Percentiles rank a stretch among this genome's conserved stretches.
phyloP scores from a whole-genome alignment of 2,113 vertebrate species.

The Arenaria interpres region DNA sequence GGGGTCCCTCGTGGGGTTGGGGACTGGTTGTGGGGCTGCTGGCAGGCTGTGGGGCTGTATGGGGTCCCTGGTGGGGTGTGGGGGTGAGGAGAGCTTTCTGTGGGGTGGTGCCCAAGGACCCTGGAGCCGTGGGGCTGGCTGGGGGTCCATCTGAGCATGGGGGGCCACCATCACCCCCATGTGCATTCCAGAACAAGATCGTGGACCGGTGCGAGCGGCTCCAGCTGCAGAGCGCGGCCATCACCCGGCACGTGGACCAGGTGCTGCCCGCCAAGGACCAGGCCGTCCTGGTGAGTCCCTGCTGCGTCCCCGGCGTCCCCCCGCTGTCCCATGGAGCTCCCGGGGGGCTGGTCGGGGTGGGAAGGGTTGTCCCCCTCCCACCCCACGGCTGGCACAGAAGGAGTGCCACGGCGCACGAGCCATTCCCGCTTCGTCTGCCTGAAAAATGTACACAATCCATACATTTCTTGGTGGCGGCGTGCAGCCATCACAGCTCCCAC shows the following conservation, averaged over 20 bases:
- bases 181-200: constrained; percentile 80
- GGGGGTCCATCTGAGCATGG: neutral
- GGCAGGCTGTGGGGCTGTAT: neutral
- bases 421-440: neutral
- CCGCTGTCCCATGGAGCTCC: too few relatives aligned
- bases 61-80: too few relatives aligned
- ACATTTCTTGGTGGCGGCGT: neutral
- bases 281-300: constrained; percentile 79
- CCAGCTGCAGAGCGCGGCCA: constrained; percentile 86
- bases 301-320: rapidly evolving
- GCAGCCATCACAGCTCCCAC: neutral
- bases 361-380: neutral
- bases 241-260: constrained; percentile 81
- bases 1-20: neutral
- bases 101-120: neutral
- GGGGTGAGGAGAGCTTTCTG: neutral
- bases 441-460: neutral
- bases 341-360: rapidly evolving
- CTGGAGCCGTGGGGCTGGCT: rapidly evolving
- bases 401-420: neutral
- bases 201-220: constrained; percentile 92
- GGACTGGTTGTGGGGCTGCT: neutral
- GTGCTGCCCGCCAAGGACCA: constrained; percentile 85
- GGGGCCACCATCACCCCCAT: rapidly evolving
- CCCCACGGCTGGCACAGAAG: neutral